These are phyloP conservation scores for Coccyzus lansbergi DNA, from an alignment of 2,797 vertebrate species.

Conservation along the genomic window DNA sequence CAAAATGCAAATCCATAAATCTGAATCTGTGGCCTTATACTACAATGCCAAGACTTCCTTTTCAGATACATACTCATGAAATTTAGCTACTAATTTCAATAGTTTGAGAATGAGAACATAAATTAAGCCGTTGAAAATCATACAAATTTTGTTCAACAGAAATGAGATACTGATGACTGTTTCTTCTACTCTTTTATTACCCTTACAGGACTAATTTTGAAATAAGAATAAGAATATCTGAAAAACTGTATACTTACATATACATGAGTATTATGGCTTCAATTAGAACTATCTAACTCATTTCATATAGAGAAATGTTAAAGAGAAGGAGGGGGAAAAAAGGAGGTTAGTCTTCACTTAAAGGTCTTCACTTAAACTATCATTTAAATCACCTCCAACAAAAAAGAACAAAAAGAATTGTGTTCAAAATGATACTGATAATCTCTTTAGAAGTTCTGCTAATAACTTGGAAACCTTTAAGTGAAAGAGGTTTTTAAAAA, in stretches of 20 bases:
- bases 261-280: background rate
- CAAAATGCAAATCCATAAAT: background rate
- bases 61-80: background rate
- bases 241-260: background rate
- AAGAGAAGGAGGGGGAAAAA: background rate
- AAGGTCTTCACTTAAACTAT: background rate
- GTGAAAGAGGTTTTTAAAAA: background rate
- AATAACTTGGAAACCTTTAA: background rate
- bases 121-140: background rate
- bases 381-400: background rate
- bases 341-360: background rate
- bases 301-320: background rate
- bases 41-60: background rate
- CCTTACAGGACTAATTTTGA: background rate
- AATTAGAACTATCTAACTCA: background rate
- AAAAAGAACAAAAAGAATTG: background rate
- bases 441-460: background rate
- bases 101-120: background rate
- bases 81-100: background rate
- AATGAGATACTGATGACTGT: background rate
- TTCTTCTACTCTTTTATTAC: background rate
- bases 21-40: background rate
- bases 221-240: background rate
- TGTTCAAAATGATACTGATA: background rate
- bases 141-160: background rate